phyloP scores from a whole-genome alignment of 1,140 invertebrate genomes.

The Aphelenchoides fujianensis region DNA sequence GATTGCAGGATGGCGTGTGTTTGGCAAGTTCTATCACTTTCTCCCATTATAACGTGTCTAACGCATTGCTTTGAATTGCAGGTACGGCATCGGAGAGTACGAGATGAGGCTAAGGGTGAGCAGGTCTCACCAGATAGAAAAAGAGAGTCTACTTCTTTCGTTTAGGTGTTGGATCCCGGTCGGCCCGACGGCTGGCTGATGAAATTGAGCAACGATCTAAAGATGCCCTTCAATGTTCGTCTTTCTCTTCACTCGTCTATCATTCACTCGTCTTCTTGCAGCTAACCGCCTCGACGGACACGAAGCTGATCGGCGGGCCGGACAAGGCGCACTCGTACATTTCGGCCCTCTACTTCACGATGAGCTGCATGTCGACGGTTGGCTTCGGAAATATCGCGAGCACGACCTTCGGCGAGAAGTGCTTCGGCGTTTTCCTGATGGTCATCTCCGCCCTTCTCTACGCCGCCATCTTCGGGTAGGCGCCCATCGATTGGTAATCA shows the following conservation, averaged over 20 bases:
- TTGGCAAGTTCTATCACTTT: too few relatives aligned
- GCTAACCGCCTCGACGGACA: slow-evolving; percentile 52
- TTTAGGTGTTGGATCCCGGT: slow-evolving; percentile 5
- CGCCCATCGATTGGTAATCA: too few relatives aligned
- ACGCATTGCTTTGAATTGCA: too few relatives aligned
- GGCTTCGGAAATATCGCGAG: slow-evolving; percentile 99
- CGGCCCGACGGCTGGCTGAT: slow-evolving; percentile 48
- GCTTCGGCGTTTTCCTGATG: slow-evolving; percentile 99
- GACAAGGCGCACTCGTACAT: slow-evolving; percentile 66
- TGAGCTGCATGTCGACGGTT: slow-evolving; percentile 99
- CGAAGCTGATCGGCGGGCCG: slow-evolving; percentile 63
- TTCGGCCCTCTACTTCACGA: slow-evolving; percentile 96
- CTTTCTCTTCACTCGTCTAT: too few relatives aligned
- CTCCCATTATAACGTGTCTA: too few relatives aligned
- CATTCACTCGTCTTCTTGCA: too few relatives aligned
- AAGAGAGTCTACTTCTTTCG: neutral
- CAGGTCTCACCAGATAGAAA: neutral
- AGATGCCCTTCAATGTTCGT: slow-evolving; percentile 60
- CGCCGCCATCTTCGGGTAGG: slow-evolving; percentile 57
- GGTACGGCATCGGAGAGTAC: slow-evolving; percentile 57
- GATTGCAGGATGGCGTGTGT: slow-evolving; percentile 98
- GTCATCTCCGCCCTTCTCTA: slow-evolving; percentile 78
- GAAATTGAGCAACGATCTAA: slow-evolving; percentile 56
- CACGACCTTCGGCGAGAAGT: slow-evolving; percentile 71
- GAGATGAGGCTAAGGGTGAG: slow-evolving; percentile 51